These are phyloP conservation scores for Hylaea fasciaria DNA, from an alignment of 2,888 invertebrate genomes.

Conservation along the genomic window DNA sequence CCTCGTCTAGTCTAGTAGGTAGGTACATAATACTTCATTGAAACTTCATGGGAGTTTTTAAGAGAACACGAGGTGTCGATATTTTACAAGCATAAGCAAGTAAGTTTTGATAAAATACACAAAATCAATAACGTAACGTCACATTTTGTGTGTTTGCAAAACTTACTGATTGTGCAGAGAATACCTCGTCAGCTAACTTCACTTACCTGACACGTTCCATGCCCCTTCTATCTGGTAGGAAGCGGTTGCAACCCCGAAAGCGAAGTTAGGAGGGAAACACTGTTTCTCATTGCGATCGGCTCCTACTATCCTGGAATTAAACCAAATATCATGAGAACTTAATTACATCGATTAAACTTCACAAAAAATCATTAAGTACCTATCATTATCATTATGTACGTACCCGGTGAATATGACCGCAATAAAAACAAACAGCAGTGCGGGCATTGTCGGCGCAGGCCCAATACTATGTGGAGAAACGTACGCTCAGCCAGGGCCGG, in stretches of 20 bases:
- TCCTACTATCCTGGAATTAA: slow-evolving; percentile 16
- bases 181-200: no score
- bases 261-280: slow-evolving; percentile 69
- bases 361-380: background rate
- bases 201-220: slow-evolving; percentile 82
- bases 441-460: slow-evolving; percentile 17
- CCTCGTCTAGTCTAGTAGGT: no score
- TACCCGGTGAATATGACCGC: slow-evolving; percentile 16
- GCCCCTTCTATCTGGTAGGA: slow-evolving; percentile 83
- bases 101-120: no score
- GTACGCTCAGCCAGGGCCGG: background rate
- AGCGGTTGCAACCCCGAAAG: slow-evolving; percentile 80
- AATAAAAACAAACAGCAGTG: slow-evolving; percentile 3
- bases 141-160: no score
- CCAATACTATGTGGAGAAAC: background rate
- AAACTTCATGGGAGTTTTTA: no score
- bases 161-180: no score
- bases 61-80: no score
- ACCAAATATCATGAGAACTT: background rate
- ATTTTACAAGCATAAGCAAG: no score
- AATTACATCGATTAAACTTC: no score
- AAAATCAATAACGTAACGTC: no score
- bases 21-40: no score
- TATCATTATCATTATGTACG: background rate
- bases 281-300: slow-evolving; percentile 27